Conservation (phyloP, 2,888 invertebrate genomes). For the Drosophila robusta region DNA sequence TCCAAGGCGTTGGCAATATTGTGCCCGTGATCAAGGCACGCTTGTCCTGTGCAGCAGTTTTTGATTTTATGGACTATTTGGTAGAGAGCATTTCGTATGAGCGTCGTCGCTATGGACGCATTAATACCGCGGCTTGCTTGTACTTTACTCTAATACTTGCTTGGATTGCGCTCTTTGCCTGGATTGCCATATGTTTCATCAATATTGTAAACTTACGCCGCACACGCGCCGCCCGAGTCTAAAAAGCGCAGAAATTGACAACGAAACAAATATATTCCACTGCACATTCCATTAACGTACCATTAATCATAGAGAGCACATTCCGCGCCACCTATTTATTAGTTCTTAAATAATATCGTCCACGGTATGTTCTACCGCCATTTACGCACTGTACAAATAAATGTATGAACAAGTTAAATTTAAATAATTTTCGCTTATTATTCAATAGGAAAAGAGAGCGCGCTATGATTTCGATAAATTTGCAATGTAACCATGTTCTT, state of each 20-base stretch:
- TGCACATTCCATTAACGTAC: slow-evolving; percentile 47
- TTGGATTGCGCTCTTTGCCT: slow-evolving; percentile 87
- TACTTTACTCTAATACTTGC: slow-evolving; percentile 88
- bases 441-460: neutral
- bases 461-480: neutral
- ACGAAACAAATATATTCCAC: slow-evolving; percentile 24
- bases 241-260: slow-evolving; percentile 14
- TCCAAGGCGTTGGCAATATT: slow-evolving; percentile 84
- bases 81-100: slow-evolving; percentile 89
- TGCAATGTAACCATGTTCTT: too few relatives aligned
- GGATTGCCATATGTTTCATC: slow-evolving; percentile 86
- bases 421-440: neutral
- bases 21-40: slow-evolving; percentile 86
- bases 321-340: slow-evolving; percentile 61
- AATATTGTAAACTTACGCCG: slow-evolving; percentile 86
- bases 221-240: slow-evolving; percentile 81
- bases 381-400: slow-evolving; percentile 70
- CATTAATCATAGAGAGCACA: slow-evolving; percentile 43
- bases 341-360: slow-evolving; percentile 49
- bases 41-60: slow-evolving; percentile 90
- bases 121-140: slow-evolving; percentile 90
- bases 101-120: slow-evolving; percentile 88
- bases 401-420: slow-evolving; percentile 52
- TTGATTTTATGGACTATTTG: slow-evolving; percentile 94
- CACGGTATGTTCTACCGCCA: slow-evolving; percentile 57